Percentiles rank a stretch among this genome's conserved stretches.
Evolutionary conservation across 2,888 invertebrate genomes (phyloP).

Genomic region (Campaea margaritaria): DNA sequence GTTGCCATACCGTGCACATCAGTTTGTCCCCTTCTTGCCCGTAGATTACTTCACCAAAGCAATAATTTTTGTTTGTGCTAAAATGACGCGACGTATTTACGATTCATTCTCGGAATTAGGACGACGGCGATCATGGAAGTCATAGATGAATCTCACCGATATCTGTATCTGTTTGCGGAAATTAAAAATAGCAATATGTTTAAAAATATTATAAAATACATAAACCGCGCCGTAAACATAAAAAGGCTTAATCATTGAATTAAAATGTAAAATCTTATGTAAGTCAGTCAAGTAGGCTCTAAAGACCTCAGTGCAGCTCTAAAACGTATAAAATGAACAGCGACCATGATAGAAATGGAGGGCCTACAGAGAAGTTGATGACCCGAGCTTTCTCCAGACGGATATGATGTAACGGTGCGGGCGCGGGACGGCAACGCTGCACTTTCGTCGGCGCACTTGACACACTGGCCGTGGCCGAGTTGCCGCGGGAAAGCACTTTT

Average conservation of each 20-base stretch:
- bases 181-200: constrained; percentile 6
- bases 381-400: constrained; percentile 80
- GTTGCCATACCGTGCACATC: constrained; percentile 73
- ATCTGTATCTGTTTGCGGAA: constrained; percentile 14
- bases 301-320: neutral
- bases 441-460: constrained; percentile 84
- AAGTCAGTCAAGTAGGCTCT: neutral
- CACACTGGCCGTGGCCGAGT: constrained; percentile 85
- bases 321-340: neutral
- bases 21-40: constrained; percentile 68
- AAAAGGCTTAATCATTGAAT: constrained; percentile 7
- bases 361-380: constrained; percentile 65
- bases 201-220: constrained; percentile 2
- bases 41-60: constrained; percentile 69
- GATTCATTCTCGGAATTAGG: constrained; percentile 75
- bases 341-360: constrained; percentile 25
- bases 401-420: constrained; percentile 76
- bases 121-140: constrained; percentile 59
- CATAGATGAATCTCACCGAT: constrained; percentile 50
- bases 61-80: constrained; percentile 80
- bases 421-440: constrained; percentile 75
- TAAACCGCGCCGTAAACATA: constrained; percentile 3
- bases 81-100: constrained; percentile 78
- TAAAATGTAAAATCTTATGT: constrained; percentile 6
- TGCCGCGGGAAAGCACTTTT: constrained; percentile 83